These are phyloP conservation scores for Raphicerus campestris DNA, from an alignment of 2,113 vertebrate genomes.

Conservation along the genomic window DNA sequence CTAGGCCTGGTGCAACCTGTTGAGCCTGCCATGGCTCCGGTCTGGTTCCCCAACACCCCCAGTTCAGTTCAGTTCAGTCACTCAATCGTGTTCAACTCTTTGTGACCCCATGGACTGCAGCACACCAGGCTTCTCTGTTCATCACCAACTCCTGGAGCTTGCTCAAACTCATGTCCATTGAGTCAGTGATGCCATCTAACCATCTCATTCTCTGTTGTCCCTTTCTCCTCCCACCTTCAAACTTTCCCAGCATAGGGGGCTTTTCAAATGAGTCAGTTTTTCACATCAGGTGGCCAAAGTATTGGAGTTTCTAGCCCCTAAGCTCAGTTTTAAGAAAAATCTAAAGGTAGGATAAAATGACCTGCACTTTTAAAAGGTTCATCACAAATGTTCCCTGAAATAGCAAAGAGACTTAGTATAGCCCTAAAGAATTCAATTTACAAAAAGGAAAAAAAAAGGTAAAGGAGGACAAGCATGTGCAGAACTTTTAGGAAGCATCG, in stretches of 20 bases:
- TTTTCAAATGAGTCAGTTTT: not conserved
- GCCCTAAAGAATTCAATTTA: not conserved
- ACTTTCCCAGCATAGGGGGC: not conserved
- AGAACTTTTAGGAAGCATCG: not conserved
- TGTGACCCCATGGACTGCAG: not conserved
- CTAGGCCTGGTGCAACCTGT: too few species aligned
- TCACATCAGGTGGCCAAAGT: not conserved
- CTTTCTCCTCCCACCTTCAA: not conserved
- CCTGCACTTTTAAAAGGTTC: not conserved
- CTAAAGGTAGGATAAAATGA: not conserved
- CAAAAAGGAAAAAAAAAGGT: not conserved
- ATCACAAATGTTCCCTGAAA: not conserved
- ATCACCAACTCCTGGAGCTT: not conserved
- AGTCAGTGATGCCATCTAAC: not conserved
- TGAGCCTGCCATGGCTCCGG: too few species aligned
- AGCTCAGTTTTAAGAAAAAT: not conserved
- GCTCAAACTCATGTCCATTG: not conserved
- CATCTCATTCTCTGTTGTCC: not conserved
- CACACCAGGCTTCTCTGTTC: not conserved
- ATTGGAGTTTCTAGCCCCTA: not conserved
- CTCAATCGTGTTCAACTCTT: not conserved
- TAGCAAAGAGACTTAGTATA: not conserved
- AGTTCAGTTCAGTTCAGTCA: not conserved
- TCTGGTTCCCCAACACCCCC: not conserved
- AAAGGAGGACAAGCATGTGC: not conserved